A percentile compares a stretch with the other conserved stretches of the same genome.
These are phyloP conservation scores for Sinocyclocheilus rhinocerous DNA, from an alignment of 2,113 vertebrate species.

Conservation along the genomic window DNA sequence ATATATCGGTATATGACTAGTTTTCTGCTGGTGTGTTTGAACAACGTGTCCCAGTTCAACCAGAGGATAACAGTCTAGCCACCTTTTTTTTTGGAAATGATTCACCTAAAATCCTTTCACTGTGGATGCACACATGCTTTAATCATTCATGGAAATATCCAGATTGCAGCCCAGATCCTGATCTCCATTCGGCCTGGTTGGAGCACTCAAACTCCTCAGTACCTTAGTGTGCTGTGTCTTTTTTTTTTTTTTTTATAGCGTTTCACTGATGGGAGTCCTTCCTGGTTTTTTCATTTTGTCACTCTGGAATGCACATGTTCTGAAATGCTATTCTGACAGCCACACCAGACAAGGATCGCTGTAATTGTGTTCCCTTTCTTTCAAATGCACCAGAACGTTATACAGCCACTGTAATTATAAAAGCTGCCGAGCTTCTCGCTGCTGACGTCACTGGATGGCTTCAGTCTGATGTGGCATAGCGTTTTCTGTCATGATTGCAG, in stretches of 20 bases:
- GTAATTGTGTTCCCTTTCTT: constrained; percentile 42
- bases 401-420: constrained; percentile 46
- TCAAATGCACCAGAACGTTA: constrained; percentile 34
- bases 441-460: constrained; percentile 12
- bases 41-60: not conserved
- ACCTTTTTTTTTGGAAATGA: not conserved
- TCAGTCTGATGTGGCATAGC: not conserved
- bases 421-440: not conserved
- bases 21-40: not conserved
- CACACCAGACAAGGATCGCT: not conserved
- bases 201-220: not conserved
- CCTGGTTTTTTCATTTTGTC: constrained; percentile 45
- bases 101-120: not conserved
- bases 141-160: constrained; percentile 24
- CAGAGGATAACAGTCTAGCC: constrained; percentile 3
- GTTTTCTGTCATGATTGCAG: not conserved
- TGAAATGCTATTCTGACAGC: constrained; percentile 18
- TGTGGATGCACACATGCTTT: constrained; percentile 22
- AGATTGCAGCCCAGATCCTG: constrained; percentile 3
- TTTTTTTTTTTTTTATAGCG: not conserved
- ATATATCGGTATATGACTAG: not conserved
- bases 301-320: constrained; percentile 25
- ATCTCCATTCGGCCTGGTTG: not conserved
- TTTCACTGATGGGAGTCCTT: constrained; percentile 18
- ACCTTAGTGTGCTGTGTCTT: not conserved